phyloP scores from a whole-genome alignment of 2,113 vertebrate genomes.

The Oreochromis tanganicae region DNA sequence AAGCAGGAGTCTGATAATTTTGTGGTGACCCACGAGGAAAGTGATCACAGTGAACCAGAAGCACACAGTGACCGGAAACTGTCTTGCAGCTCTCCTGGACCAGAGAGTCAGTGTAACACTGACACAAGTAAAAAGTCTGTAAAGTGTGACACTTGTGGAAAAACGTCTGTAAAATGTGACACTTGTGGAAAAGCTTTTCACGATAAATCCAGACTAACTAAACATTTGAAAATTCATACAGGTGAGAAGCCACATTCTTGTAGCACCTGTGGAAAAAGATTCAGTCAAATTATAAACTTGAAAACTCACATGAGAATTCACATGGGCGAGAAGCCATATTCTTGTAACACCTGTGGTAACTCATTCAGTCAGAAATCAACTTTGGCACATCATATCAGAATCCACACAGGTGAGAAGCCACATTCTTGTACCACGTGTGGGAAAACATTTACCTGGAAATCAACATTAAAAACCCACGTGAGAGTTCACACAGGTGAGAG shows the following conservation, averaged over 20 bases:
- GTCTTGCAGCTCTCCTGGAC: not conserved
- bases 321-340: not conserved
- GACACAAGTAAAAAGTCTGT: not conserved
- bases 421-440: not conserved
- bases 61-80: not conserved
- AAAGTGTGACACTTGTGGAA: not conserved
- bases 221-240: not conserved
- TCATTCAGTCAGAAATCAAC: not conserved
- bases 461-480: not conserved
- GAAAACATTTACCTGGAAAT: not conserved
- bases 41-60: not conserved
- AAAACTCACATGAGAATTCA: not conserved
- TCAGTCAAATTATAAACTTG: not conserved
- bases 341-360: not conserved
- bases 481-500: not conserved
- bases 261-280: not conserved
- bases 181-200: not conserved
- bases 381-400: fast-evolving
- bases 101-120: not conserved
- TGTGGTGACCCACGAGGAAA: not conserved
- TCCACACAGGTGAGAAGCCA: not conserved
- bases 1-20: not conserved
- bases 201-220: not conserved
- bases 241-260: not conserved
- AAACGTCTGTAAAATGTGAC: not conserved